A percentile compares a stretch with the other conserved stretches of the same genome.
Conservation (phyloP, 2,113 vertebrate genomes). For the Urocynchramus pylzowi region DNA sequence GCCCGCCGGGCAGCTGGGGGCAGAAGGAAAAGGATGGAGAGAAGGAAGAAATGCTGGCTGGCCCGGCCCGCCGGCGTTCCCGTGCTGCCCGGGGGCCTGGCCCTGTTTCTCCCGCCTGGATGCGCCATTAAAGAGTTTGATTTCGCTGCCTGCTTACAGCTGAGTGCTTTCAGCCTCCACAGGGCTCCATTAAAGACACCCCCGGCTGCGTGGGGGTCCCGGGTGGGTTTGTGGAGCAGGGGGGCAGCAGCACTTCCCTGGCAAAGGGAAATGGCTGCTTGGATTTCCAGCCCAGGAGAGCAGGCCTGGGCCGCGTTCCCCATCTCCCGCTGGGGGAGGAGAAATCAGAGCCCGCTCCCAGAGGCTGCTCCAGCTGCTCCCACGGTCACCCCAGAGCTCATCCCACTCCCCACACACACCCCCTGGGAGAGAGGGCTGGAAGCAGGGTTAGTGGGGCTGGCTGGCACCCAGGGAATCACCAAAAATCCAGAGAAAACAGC, state of each 20-base stretch:
- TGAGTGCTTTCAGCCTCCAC: not conserved
- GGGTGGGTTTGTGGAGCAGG: not conserved
- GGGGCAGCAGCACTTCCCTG: not conserved
- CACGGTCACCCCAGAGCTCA: rapidly evolving
- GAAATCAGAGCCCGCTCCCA: not conserved
- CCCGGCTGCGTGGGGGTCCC: not conserved
- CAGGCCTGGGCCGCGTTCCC: no score
- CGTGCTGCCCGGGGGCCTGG: not conserved
- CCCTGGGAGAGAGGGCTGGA: rapidly evolving
- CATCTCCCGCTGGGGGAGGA: not conserved
- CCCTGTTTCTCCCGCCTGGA: not conserved
- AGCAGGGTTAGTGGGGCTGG: not conserved
- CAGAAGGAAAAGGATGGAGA: not conserved
- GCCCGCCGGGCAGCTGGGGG: not conserved
- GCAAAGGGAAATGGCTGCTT: not conserved
- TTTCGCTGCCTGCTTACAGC: not conserved
- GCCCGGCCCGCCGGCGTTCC: rapidly evolving
- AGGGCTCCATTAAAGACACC: not conserved
- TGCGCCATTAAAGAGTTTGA: constrained; percentile 9
- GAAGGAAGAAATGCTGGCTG: no score
- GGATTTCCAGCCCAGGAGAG: no score
- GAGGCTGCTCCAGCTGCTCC: not conserved
- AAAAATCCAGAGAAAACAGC: not conserved
- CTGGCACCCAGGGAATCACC: not conserved
- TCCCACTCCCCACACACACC: not conserved